Base-by-base conservation (phyloP, 2,888 invertebrate species). In the Caenorhabditis japonica region DNA sequence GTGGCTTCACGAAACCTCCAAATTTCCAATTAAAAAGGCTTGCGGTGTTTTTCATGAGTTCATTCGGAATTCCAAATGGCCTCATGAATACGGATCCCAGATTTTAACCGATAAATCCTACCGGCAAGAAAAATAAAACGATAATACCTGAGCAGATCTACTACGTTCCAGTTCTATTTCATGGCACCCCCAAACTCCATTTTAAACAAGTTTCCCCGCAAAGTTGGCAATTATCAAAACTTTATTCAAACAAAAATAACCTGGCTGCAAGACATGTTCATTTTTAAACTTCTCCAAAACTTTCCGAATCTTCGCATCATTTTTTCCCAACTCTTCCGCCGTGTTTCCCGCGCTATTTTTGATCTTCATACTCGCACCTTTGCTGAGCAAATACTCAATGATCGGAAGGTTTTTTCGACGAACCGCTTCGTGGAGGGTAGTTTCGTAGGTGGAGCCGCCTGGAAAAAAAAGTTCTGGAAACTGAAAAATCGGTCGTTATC, bases 391-490 rank as follows among this genome's bases (percentile, higher is more conserved):
- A 55, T 68, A 76, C 12, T 79, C 62, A 10, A 60, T 60, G 13
- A 79, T 73, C 10, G 49, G 44, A 12, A 10, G 19, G 36, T 75
- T 62, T 2, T 64, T 34, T 0, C 43, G 36, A 15, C 74, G 41
- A 34, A 76, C 62, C 5, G 79, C 79, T 41, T 64, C 60, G 44
- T 79, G 79, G 4, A 79, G 55, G 3, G 76, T 60, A 12, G 79
- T 76, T 36, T 76, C 69, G 34, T 51, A 75, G 3, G 41, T 43
- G 8, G 47, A 3, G 12, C 66, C 61, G 41, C 77, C 77, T 77
- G 46, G 25, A 68, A 49, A 36, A 27, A 15, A 23, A 10, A 25
- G 21, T 43, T 23, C 4, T 4, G 15, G 8, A 3, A 4, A 17
- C 12, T 12, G 13, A 39, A 39, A 39, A 39, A 17, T 15, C 15